Percentiles rank a stretch among this genome's conserved stretches.
Conservation (phyloP, 2,888 invertebrate genomes). For the Drosophila setosimentum region DNA sequence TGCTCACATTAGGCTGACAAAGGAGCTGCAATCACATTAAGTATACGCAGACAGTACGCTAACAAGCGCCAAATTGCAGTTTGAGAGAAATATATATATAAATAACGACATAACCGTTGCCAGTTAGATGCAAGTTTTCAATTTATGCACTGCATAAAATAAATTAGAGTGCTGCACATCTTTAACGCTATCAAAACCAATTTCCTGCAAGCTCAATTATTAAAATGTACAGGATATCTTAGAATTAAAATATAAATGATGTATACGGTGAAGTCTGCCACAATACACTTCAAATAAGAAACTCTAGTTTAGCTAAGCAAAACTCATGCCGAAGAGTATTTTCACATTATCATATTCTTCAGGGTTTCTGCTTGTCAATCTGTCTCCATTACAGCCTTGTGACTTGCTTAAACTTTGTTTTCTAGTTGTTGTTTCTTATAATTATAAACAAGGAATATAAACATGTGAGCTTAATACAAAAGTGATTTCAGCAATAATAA, state of each 20-base stretch:
- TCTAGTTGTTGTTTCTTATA: not conserved
- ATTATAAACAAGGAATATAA: not conserved
- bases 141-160: not conserved
- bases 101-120: not conserved
- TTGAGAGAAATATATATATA: slow-evolving; percentile 3
- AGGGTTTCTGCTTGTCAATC: not conserved
- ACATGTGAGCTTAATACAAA: not conserved
- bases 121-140: not conserved
- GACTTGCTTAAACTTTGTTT: not conserved
- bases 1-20: slow-evolving; percentile 69
- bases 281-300: too few relatives aligned
- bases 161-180: not conserved
- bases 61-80: slow-evolving; percentile 22
- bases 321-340: not conserved
- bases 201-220: not conserved
- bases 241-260: not conserved
- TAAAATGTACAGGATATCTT: not conserved
- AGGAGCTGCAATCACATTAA: slow-evolving; percentile 68
- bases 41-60: slow-evolving; percentile 53
- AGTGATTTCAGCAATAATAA: not conserved
- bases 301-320: not conserved
- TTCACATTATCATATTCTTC: not conserved
- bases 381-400: not conserved
- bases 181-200: not conserved
- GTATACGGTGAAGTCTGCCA: not conserved